Percentiles rank a stretch among this genome's conserved stretches.
These are phyloP conservation scores for Gymnocheta viridis DNA, from an alignment of 2,888 invertebrate species.

Conservation along the genomic window DNA sequence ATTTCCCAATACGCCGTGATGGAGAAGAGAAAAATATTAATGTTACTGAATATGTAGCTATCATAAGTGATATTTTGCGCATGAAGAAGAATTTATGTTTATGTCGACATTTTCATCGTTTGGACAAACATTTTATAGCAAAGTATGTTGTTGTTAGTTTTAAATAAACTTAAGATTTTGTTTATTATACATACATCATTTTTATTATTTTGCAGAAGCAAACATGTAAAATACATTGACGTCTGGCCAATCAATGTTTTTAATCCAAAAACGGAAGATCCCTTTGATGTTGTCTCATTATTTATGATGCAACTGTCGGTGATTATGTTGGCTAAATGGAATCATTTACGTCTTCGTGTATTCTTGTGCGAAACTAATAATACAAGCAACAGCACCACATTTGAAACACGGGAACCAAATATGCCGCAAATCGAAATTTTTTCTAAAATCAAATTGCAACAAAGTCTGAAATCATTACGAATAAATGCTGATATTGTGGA, in stretches of 20 bases:
- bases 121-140: slow-evolving; percentile 90
- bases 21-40: slow-evolving; percentile 82
- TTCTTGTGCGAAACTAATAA: slow-evolving; percentile 88
- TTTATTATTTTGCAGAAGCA: slow-evolving; percentile 76
- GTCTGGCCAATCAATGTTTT: slow-evolving; percentile 99
- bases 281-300: slow-evolving; percentile 94
- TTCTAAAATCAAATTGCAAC: slow-evolving; percentile 83
- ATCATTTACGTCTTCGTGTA: slow-evolving; percentile 91
- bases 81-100: slow-evolving; percentile 97
- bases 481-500: slow-evolving; percentile 92
- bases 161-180: background rate
- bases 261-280: slow-evolving; percentile 88
- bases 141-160: slow-evolving; percentile 83
- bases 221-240: slow-evolving; percentile 91
- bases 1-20: slow-evolving; percentile 84
- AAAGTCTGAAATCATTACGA: slow-evolving; percentile 91
- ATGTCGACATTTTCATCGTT: slow-evolving; percentile 93
- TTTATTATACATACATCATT: background rate
- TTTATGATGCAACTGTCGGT: slow-evolving; percentile 99
- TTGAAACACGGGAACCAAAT: slow-evolving; percentile 75
- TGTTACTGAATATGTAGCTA: slow-evolving; percentile 89
- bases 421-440: slow-evolving; percentile 78
- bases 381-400: slow-evolving; percentile 76
- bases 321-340: slow-evolving; percentile 96
- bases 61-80: slow-evolving; percentile 93